A percentile compares a stretch with the other conserved stretches of the same genome.
phyloP scores from a whole-genome alignment of 2,888 invertebrate genomes.

The Bedellia somnulentella region DNA sequence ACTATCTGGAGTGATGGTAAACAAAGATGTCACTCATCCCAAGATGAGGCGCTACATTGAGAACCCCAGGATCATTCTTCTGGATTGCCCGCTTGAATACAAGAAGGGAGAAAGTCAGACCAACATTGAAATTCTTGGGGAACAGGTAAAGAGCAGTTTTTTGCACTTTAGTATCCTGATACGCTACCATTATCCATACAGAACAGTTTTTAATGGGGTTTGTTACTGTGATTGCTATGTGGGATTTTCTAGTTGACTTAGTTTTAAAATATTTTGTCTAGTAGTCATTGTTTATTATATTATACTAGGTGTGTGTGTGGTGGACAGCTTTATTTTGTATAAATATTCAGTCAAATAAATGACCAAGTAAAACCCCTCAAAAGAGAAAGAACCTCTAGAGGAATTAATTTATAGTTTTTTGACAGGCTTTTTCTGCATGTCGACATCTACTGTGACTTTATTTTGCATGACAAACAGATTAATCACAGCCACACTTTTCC shows the following conservation, averaged over 20 bases:
- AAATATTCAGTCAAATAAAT: too few relatives aligned
- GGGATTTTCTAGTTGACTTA: not conserved
- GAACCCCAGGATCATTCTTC: conserved; percentile 91
- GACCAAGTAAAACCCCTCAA: too few relatives aligned
- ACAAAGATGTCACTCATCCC: conserved; percentile 97
- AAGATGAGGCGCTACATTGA: conserved; percentile 95
- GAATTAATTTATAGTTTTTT: too few relatives aligned
- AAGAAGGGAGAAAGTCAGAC: conserved; percentile 99
- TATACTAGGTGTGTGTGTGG: too few relatives aligned
- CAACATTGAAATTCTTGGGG: conserved; percentile 92
- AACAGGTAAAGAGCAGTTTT: conserved; percentile 58
- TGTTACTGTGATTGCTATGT: not conserved
- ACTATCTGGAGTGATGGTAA: conserved; percentile 93
- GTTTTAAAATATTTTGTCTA: too few relatives aligned
- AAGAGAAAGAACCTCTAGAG: too few relatives aligned
- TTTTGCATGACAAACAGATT: too few relatives aligned
- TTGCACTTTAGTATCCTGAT: not conserved
- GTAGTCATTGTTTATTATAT: too few relatives aligned
- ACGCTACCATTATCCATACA: conserved; percentile 4
- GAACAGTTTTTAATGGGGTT: not conserved
- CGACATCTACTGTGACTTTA: too few relatives aligned
- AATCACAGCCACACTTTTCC: too few relatives aligned
- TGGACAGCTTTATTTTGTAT: too few relatives aligned
- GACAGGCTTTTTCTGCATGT: too few relatives aligned
- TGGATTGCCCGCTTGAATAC: conserved; percentile 97